Conservation (phyloP, 2,888 invertebrate genomes). For the Ornithoptera alexandrae region DNA sequence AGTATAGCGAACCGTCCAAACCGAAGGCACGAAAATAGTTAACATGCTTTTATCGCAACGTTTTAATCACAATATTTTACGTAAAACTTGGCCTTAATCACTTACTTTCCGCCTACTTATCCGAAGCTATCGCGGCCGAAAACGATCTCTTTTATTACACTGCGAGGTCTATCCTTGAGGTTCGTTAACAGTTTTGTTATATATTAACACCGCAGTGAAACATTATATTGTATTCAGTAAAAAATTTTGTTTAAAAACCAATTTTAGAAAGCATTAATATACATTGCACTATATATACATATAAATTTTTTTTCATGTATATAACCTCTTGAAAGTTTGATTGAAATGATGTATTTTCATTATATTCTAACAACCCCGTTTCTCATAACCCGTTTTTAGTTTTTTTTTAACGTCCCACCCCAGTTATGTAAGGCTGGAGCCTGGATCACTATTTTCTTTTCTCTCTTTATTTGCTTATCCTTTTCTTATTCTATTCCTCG, state of each 20-base stretch:
- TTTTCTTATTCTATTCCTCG: no score
- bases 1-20: background rate
- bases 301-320: no score
- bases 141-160: slow-evolving; percentile 7
- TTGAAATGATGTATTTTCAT: background rate
- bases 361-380: background rate
- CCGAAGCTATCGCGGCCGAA: background rate
- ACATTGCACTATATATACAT: no score
- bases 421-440: no score
- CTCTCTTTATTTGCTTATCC: no score
- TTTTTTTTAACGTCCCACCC: no score
- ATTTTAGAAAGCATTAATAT: background rate
- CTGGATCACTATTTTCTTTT: no score
- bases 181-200: background rate
- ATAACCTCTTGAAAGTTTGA: no score
- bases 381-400: background rate
- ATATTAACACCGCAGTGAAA: background rate
- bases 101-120: background rate
- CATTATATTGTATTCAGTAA: no score
- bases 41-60: background rate
- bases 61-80: background rate
- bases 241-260: background rate
- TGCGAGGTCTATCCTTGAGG: background rate
- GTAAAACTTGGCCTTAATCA: background rate
- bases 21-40: background rate